A percentile compares a stretch with the other conserved stretches of the same genome.
Evolutionary conservation across 1,140 invertebrate species (phyloP).

Genomic region (Hylaeus volcanicus): DNA sequence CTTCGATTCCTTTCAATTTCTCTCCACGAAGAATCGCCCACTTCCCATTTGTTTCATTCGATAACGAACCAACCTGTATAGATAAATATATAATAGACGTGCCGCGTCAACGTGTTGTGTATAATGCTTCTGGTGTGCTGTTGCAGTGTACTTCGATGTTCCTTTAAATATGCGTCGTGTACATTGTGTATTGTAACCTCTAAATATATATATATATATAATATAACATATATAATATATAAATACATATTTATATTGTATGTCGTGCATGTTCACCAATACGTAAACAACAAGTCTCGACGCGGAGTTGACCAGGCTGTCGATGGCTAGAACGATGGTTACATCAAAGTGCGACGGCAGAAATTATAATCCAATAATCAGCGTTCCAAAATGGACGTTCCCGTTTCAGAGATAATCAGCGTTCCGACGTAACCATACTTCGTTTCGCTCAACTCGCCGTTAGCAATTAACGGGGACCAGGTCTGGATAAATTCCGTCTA

Average conservation of each 20-base stretch:
- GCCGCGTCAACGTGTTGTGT: slow-evolving; percentile 54
- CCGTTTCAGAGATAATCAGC: slow-evolving; percentile 61
- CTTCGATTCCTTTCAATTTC: too few relatives aligned
- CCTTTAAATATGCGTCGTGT: slow-evolving; percentile 56
- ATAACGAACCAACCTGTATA: neutral
- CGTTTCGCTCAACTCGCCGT: slow-evolving; percentile 52
- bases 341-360: slow-evolving; percentile 53
- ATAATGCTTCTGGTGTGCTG: slow-evolving; percentile 62
- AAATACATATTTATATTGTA: slow-evolving; percentile 7
- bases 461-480: slow-evolving; percentile 43
- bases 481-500: slow-evolving; percentile 46
- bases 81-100: slow-evolving; percentile 27
- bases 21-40: too few relatives aligned
- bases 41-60: too few relatives aligned
- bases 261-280: slow-evolving; percentile 53
- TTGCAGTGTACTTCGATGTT: slow-evolving; percentile 59
- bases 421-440: slow-evolving; percentile 57
- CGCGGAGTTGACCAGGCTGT: neutral
- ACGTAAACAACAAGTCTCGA: slow-evolving; percentile 20
- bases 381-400: slow-evolving; percentile 53
- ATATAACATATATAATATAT: too few relatives aligned
- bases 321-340: slow-evolving; percentile 12
- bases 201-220: neutral
- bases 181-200: slow-evolving; percentile 50
- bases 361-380: slow-evolving; percentile 58